These are phyloP conservation scores for Chironomus tentans DNA, from an alignment of 2,888 invertebrate genomes.

Conservation along the genomic window DNA sequence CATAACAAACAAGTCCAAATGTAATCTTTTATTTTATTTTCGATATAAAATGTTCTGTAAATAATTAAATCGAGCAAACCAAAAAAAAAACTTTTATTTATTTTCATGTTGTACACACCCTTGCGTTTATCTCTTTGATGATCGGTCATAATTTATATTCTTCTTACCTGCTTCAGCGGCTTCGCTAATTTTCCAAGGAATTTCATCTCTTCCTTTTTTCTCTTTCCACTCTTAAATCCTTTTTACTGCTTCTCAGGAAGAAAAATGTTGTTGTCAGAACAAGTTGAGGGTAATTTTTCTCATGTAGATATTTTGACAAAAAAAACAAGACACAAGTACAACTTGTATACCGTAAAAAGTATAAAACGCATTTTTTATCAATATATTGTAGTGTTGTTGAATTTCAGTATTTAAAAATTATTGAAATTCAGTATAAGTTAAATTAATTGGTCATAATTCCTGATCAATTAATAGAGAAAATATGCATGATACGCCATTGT, in stretches of 20 bases:
- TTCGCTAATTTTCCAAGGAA: constrained; percentile 27
- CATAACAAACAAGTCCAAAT: constrained; percentile 21
- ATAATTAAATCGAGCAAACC: constrained; percentile 21
- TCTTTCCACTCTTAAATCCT: not conserved
- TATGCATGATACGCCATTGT: too few relatives aligned
- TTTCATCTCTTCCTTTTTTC: not conserved
- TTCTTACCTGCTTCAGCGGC: constrained; percentile 14
- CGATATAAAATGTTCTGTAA: constrained; percentile 2
- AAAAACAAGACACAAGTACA: too few relatives aligned
- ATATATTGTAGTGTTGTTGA: too few relatives aligned
- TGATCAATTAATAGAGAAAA: too few relatives aligned
- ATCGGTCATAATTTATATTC: constrained; percentile 26
- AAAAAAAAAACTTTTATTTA: not conserved
- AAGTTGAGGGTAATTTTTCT: constrained; percentile 21
- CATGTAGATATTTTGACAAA: too few relatives aligned
- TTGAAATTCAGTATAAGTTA: too few relatives aligned
- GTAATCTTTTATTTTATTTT: not conserved
- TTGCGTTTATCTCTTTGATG: constrained; percentile 26
- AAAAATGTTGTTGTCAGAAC: constrained; percentile 18
- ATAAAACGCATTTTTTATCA: too few relatives aligned
- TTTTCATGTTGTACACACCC: constrained; percentile 24
- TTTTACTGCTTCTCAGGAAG: not conserved
- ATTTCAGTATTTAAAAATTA: too few relatives aligned
- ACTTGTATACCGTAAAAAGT: too few relatives aligned
- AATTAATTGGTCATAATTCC: too few relatives aligned